Base-by-base conservation (phyloP, 2,888 invertebrate species). In the Mythimna albipuncta region DNA sequence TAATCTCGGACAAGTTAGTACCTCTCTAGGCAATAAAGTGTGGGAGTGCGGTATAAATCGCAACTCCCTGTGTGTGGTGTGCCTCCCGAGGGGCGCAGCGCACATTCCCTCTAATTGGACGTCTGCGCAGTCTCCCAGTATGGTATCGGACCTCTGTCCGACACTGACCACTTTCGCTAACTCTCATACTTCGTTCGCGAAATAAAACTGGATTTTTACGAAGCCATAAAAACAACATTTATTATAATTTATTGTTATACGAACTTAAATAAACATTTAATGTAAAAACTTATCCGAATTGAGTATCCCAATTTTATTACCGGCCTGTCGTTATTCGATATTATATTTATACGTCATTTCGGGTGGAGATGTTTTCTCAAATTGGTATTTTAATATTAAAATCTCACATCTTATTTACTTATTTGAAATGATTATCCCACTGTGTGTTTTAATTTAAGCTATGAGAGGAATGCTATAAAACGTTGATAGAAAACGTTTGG, bases 71-170 rank as follows among this genome's bases (percentile, higher is more conserved):
- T 95, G 92, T 83, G 83, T 78, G 86, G 79, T 88, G 86, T 77
- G 85, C 81, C 85, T 88, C 86, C 89, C 86, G 82, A 89, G 89
- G 91, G 91, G 89, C 90, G 90, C 90, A 61, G 89, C 90, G 90
- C 90, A 89, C 94, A 95, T 95, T 95, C 95, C 94, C 89, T 94
- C 95, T 96, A 96, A 96, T 96, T 96, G 95, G 95, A 92, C 87
- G 93, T 91, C 92, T 91, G 93, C 89, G 88, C 91, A 87, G 82
- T 88, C 73, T 88, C 93, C 93, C 85, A 87, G 87, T 95, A 95
- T 92, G 95, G 95, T 86, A 88, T 88, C 82, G 90, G 87, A 85
- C 87, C 90, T 88, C 89, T 89, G 91, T 89, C 89, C 86, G 83
- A 89, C 89, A 86, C 87, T 86, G 91, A 87, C 92, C 93, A 95